Percentiles rank a stretch among this genome's conserved stretches.
Evolutionary conservation across 1,140 invertebrate species (phyloP).

Genomic region (Dendroctonus ponderosae): DNA sequence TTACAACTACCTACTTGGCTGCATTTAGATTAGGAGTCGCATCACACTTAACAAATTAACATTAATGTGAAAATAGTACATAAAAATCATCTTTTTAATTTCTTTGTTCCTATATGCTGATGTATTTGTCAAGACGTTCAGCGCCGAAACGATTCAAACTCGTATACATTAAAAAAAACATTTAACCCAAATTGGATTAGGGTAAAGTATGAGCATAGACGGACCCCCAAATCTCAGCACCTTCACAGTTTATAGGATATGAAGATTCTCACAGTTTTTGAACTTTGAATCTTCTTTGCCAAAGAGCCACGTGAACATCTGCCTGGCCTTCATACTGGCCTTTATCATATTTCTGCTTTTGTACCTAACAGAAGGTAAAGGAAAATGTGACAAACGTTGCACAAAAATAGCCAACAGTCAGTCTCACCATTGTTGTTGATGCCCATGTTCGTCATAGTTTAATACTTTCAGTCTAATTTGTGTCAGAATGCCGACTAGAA

Average conservation of each 20-base stretch:
- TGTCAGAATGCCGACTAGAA: slow-evolving; percentile 76
- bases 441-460: slow-evolving; percentile 60
- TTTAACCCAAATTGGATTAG: too few relatives aligned
- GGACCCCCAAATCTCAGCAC: too few relatives aligned
- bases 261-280: slow-evolving; percentile 86
- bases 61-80: too few relatives aligned
- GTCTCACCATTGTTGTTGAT: slow-evolving; percentile 61
- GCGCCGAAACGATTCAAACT: too few relatives aligned
- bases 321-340: slow-evolving; percentile 83
- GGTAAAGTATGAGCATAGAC: too few relatives aligned
- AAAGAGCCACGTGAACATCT: slow-evolving; percentile 87
- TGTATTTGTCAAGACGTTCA: too few relatives aligned
- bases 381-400: not conserved
- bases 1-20: not conserved
- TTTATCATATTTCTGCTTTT: slow-evolving; percentile 77
- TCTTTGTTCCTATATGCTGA: too few relatives aligned
- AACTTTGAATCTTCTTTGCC: slow-evolving; percentile 87
- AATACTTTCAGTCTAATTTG: slow-evolving; percentile 77
- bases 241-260: slow-evolving; percentile 64
- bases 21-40: too few relatives aligned
- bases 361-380: slow-evolving; percentile 51
- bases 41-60: too few relatives aligned
- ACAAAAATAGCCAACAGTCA: not conserved
- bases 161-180: too few relatives aligned
- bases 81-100: too few relatives aligned